Base-by-base conservation (phyloP, 1,140 invertebrate species). In the Sogatella furcifera region DNA sequence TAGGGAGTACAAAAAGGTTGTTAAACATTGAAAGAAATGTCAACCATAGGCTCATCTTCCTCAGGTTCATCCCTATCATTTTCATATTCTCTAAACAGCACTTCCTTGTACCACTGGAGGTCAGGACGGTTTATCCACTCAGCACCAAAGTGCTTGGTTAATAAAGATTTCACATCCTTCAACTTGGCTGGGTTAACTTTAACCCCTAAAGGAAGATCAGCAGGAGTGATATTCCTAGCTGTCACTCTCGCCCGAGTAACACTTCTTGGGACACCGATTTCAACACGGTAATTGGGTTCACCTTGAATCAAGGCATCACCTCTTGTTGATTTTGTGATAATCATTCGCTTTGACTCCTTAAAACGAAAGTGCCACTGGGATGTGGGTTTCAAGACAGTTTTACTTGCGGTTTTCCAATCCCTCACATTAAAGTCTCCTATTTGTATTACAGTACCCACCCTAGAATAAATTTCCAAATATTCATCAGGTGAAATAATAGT, bases 361-460 rank as follows among this genome's bases (percentile, higher is more conserved):
- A 65, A 60, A 24, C 41, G 55, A 52, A 65, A 65, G 59, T 65
- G 55, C 59, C 62, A 65, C 15, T 52, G 15, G 1, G n/a, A 24
- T 55, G 59, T 53, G 19, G 6, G 14, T 55, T 52, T 49, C 5
- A 53, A 17, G 42, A 57, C 14, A 41, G 14, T 42, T 22, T 28
- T 14, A 42, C 38, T 19, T 56, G 14, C 56, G 22, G 24, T 19
- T 55, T 65, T 65, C 57, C 60, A 65, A n/a, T 65, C 53, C 17
- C 31, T 28, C 6, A 57, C 55, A 57, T 46, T 15, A 49, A 28
- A 31, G 15, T 44, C 46, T 34, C 46, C 59, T 46, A 65, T 52
- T 21, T 60, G 15, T 15, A 57, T 55, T 41, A 63, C 54, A 24
- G 58, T 57, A 53, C 52, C 64, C 54, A 61, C 31, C 22, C 61